Evolutionary conservation across 2,113 vertebrate species (phyloP).

Genomic region (Coreoperca whiteheadi): DNA sequence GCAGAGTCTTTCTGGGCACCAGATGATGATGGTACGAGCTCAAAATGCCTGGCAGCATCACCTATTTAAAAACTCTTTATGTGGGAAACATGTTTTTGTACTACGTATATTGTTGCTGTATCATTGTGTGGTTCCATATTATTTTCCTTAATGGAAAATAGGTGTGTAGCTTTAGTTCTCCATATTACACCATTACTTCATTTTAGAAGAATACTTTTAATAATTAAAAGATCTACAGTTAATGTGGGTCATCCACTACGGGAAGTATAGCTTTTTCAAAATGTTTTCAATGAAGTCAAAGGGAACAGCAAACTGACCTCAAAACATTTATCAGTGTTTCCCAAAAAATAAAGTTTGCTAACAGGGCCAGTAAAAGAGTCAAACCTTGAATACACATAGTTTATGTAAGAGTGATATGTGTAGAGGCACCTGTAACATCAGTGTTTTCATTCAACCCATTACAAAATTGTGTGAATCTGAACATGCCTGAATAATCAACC

Average conservation of each 20-base stretch:
- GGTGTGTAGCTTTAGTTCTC: neutral
- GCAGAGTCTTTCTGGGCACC: conserved; percentile 22
- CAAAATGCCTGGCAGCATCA: conserved; percentile 45
- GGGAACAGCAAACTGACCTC: neutral
- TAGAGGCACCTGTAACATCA: neutral
- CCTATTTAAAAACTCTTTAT: conserved; percentile 31
- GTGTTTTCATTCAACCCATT: neutral
- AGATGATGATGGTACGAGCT: conserved; percentile 26
- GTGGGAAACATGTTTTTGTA: neutral
- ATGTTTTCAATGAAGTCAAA: neutral
- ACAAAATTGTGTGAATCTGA: neutral
- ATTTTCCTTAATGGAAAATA: neutral
- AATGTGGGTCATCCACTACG: neutral
- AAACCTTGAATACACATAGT: neutral
- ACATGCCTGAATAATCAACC: neutral
- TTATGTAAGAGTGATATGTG: neutral
- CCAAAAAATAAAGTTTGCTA: neutral
- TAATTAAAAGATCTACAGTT: neutral
- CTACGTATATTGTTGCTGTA: neutral
- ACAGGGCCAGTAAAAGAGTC: neutral
- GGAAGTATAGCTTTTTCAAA: neutral
- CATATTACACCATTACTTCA: neutral
- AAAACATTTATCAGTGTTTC: neutral
- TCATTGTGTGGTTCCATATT: neutral
- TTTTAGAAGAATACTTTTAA: neutral